These are phyloP conservation scores for Halcyon leucocephala DNA, from an alignment of 2,797 vertebrate genomes.

Conservation along the genomic window DNA sequence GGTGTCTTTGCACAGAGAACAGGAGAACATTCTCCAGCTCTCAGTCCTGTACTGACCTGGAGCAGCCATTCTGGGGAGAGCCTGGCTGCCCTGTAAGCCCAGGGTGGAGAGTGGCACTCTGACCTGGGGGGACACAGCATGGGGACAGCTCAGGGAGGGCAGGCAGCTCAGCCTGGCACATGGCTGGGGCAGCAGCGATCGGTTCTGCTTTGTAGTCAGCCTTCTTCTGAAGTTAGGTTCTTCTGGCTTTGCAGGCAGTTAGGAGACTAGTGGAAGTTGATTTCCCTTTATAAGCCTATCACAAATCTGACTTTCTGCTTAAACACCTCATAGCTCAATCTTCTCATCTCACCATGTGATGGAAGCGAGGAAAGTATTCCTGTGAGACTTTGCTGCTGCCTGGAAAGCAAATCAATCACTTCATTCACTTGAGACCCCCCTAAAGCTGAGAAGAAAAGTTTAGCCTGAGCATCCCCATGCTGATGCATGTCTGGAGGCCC, in stretches of 20 bases:
- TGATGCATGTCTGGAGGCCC: neutral
- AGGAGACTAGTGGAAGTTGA: neutral
- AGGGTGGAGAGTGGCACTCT: neutral
- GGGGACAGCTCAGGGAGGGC: neutral
- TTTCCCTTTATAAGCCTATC: neutral
- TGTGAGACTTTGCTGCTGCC: neutral
- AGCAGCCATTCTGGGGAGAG: neutral
- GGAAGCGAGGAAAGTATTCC: neutral
- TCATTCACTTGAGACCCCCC: neutral
- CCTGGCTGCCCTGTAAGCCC: neutral
- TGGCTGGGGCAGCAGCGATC: rapidly evolving
- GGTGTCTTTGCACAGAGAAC: neutral
- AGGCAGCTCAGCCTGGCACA: rapidly evolving
- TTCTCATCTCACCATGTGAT: neutral
- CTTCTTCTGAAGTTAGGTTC: neutral
- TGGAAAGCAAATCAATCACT: neutral
- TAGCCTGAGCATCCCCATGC: neutral
- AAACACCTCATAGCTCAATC: no score
- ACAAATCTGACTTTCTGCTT: neutral
- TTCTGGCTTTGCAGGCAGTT: neutral
- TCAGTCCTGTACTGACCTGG: neutral
- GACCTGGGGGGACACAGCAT: neutral
- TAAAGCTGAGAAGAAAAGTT: neutral
- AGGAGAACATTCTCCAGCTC: neutral
- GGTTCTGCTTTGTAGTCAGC: neutral